Conservation (phyloP, 2,888 invertebrate species). For the Idaea dimidiata region DNA sequence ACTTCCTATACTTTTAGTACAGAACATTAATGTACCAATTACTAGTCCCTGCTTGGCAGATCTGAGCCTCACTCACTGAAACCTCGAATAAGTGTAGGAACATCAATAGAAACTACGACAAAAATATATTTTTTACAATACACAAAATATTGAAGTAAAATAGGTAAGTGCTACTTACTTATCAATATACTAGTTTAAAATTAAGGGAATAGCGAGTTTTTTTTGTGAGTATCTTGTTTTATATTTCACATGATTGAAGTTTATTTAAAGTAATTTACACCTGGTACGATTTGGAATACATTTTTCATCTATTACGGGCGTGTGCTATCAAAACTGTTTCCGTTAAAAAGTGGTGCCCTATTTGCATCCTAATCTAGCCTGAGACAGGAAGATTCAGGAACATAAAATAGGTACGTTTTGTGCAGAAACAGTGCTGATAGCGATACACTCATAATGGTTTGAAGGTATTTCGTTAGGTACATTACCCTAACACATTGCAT, state of each 20-base stretch:
- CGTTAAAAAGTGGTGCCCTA: too few species aligned
- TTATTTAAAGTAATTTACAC: not conserved
- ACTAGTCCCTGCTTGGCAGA: conserved; percentile 2
- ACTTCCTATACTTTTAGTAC: conserved; percentile 2
- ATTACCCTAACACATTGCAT: not conserved
- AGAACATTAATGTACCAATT: conserved; percentile 6
- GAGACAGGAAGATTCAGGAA: too few species aligned
- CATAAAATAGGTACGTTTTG: too few species aligned
- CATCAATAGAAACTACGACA: not conserved
- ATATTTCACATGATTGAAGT: not conserved
- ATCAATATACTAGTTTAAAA: not conserved
- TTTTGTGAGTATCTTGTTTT: not conserved
- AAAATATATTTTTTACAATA: not conserved
- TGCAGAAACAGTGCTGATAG: too few species aligned
- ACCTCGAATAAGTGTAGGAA: not conserved
- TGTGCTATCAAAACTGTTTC: too few species aligned
- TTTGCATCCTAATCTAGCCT: too few species aligned
- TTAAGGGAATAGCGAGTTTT: not conserved
- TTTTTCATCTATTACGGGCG: not conserved
- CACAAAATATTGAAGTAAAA: not conserved
- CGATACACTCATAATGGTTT: not conserved
- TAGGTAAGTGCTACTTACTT: not conserved
- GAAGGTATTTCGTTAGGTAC: not conserved
- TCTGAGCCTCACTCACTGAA: not conserved
- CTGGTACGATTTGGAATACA: not conserved